phyloP scores from a whole-genome alignment of 2,797 vertebrate genomes.

The Mareca strepera region DNA sequence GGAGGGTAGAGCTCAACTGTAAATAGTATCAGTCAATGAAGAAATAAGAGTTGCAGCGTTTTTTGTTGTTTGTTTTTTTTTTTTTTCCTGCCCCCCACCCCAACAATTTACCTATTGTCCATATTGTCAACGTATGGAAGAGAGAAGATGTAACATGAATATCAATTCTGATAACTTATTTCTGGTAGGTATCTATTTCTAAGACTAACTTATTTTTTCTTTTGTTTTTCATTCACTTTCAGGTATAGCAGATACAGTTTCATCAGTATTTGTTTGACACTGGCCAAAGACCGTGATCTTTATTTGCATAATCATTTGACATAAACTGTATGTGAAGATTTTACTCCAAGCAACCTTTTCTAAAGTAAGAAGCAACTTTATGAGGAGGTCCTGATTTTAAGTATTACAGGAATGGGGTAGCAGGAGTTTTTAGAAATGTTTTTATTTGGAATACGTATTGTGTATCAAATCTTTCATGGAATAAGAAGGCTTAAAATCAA shows the following conservation, averaged over 20 bases:
- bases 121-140: not conserved
- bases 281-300: not conserved
- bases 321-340: not conserved
- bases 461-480: not conserved
- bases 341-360: not conserved
- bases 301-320: not conserved
- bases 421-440: not conserved
- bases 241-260: conserved; percentile 90
- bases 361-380: not conserved
- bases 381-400: not conserved
- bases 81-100: too few relatives aligned
- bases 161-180: not conserved
- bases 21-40: not conserved
- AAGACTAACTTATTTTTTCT: not conserved
- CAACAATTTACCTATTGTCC: not conserved
- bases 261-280: conserved; percentile 83
- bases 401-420: not conserved
- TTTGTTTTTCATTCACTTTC: not conserved
- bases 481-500: not conserved
- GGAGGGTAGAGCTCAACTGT: not conserved
- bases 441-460: not conserved
- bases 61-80: not conserved
- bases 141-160: not conserved
- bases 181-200: not conserved
- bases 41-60: not conserved